These are phyloP conservation scores for Phrynocephalus forsythii DNA, from an alignment of 2,797 vertebrate species.

Conservation along the genomic window DNA sequence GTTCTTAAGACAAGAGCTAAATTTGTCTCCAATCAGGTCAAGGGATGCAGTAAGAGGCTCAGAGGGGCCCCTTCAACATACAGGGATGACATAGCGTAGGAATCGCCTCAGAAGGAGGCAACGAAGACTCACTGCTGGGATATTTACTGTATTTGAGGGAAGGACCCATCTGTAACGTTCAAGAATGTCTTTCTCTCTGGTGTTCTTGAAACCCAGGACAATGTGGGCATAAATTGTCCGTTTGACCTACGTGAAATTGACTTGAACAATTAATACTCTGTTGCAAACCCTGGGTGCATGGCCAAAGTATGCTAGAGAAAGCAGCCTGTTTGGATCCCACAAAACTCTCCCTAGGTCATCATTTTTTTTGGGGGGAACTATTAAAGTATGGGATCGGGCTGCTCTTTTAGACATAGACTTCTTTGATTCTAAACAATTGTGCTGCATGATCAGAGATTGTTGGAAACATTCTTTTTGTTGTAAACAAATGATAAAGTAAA, in stretches of 20 bases:
- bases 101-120: not conserved
- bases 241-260: not conserved
- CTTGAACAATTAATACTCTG: not conserved
- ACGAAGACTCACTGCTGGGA: too few species aligned
- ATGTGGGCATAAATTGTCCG: not conserved
- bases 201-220: not conserved
- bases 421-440: not conserved
- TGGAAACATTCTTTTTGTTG: not conserved
- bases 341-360: not conserved
- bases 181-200: not conserved
- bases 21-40: conserved; percentile 29
- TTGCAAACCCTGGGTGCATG: not conserved
- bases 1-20: conserved; percentile 36
- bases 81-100: not conserved
- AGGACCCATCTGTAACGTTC: not conserved
- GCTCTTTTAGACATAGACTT: not conserved
- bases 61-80: not conserved
- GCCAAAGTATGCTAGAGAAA: not conserved
- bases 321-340: not conserved
- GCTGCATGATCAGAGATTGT: not conserved
- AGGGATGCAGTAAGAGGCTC: not conserved
- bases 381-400: not conserved
- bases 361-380: not conserved
- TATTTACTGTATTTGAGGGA: not conserved
- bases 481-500: not conserved